Percentiles rank a stretch among this genome's conserved stretches.
phyloP scores from a whole-genome alignment of 2,113 vertebrate genomes.

The Athene noctua region DNA sequence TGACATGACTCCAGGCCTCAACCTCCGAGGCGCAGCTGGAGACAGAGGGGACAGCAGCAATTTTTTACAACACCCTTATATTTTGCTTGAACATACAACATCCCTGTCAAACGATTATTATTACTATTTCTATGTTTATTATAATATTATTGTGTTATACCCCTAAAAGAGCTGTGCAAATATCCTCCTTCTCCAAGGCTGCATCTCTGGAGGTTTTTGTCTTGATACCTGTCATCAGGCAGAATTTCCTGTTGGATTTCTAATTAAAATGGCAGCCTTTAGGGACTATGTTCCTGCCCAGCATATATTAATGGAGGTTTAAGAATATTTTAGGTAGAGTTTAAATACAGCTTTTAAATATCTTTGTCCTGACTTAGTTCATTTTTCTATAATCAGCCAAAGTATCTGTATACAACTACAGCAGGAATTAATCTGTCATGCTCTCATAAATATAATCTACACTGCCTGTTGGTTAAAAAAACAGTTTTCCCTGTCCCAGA shows the following conservation, averaged over 20 bases:
- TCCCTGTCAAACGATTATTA: neutral
- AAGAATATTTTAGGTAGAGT: neutral
- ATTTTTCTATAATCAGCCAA: neutral
- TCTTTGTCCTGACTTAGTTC: neutral
- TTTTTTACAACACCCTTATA: neutral
- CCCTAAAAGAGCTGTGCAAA: neutral
- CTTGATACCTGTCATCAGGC: neutral
- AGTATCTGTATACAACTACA: neutral
- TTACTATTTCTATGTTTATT: neutral
- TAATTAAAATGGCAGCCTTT: slow-evolving; percentile 29
- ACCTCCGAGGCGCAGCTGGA: neutral
- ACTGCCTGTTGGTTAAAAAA: neutral
- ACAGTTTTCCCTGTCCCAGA: neutral
- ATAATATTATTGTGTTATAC: neutral
- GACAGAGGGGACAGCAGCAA: neutral
- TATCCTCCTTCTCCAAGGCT: neutral
- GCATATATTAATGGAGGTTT: neutral
- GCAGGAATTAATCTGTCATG: neutral
- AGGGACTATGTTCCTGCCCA: neutral
- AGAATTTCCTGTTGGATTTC: slow-evolving; percentile 6
- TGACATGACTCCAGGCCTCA: neutral
- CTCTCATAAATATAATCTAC: neutral
- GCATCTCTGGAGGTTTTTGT: neutral
- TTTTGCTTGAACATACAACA: neutral
- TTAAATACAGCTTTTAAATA: slow-evolving; percentile 10